These are phyloP conservation scores for Chauna torquata DNA, from an alignment of 2,113 vertebrate genomes.

Conservation along the genomic window DNA sequence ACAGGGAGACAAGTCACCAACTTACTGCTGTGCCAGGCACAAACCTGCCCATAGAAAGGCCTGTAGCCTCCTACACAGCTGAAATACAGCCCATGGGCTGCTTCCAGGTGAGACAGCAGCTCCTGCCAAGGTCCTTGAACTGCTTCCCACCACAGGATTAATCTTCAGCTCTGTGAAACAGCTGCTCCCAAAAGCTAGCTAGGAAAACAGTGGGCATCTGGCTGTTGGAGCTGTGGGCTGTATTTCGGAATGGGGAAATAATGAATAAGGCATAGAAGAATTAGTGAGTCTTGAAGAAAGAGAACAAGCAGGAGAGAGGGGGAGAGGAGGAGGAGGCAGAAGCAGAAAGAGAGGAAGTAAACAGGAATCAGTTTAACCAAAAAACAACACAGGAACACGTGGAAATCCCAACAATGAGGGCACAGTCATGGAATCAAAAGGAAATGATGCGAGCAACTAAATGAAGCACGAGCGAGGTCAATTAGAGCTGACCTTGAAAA, in stretches of 20 bases:
- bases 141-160: neutral
- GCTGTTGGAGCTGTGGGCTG: accelerated
- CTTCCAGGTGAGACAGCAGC: neutral
- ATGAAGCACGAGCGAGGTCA: neutral
- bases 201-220: neutral
- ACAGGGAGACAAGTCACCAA: neutral
- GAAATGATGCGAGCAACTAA: neutral
- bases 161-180: neutral
- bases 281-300: neutral
- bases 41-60: neutral
- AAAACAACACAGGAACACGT: accelerated
- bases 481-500: neutral
- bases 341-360: neutral
- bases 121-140: neutral
- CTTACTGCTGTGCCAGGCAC: neutral
- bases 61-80: neutral
- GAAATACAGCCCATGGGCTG: neutral
- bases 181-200: neutral
- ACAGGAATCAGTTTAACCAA: neutral
- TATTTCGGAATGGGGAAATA: neutral
- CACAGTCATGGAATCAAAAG: neutral
- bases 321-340: neutral
- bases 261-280: neutral
- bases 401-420: neutral
- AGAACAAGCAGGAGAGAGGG: neutral